Base-by-base conservation (phyloP, 2,113 vertebrate species). In the Uria aalge region DNA sequence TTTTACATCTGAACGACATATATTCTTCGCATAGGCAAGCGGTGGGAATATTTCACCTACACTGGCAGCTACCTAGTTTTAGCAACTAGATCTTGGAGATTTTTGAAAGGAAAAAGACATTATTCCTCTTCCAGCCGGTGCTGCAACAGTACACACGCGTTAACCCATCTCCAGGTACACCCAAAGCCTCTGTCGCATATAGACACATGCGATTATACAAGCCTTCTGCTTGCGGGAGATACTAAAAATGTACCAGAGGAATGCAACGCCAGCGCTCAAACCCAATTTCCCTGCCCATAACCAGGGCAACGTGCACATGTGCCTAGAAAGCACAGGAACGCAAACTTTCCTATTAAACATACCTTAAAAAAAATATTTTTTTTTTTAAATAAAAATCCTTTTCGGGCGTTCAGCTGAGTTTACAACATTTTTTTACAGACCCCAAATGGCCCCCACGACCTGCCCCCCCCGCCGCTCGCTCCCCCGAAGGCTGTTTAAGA, bases 191-290 rank as follows among this genome's bases (percentile, higher is more conserved):
- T 47, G 90, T 92, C 79, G 73, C 80, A 89, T 62, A 41, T 5
- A 95, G 48, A 50, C 60, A 82, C 81, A 45, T 3, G 89, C 88
- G 76, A 88, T 43, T 86, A 93, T n/a, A 95, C 93, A 93, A 95
- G 80, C 78, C 89, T 74, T 55, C 79, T 94, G 91, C 94, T 86
- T 41, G 59, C 86, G 76, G 52, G 77, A 97, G 90, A 95, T 82
- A 79, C 71, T 93, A 85, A 90, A 93, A 97, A 94, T 87, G 90
- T 85, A 94, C 94, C 81, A 60, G 90, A 82, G 93, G 87, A 90
- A 94, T 60, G 92, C 90, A 90, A 67, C 89, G 77, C 11, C 94
- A 90, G 86, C 75, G 30, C 90, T 69, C 86, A 66, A 80, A 67
- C 48, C 92, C 88, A 73, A 88, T 86, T 81, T 84, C 83, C 83